These are phyloP conservation scores for Drosophila monieri DNA, from an alignment of 2,888 invertebrate genomes.

Conservation along the genomic window DNA sequence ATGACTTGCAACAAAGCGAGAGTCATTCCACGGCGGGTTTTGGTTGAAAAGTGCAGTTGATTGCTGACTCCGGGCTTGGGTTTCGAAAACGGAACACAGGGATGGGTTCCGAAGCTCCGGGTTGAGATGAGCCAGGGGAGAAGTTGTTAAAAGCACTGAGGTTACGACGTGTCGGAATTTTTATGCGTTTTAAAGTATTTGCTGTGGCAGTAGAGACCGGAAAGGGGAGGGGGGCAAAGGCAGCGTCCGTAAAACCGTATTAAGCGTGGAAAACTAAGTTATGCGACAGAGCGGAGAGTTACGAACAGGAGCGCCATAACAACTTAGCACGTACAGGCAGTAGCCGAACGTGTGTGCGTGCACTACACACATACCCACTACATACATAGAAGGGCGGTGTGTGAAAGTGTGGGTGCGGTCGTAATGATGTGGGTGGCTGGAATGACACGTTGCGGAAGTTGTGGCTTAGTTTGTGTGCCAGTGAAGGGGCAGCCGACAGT, in stretches of 20 bases:
- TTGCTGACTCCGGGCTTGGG: slow-evolving; percentile 55
- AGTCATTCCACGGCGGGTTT: slow-evolving; percentile 22
- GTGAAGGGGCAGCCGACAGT: slow-evolving; percentile 31
- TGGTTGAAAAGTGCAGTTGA: slow-evolving; percentile 55
- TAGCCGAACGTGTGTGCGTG: slow-evolving; percentile 32
- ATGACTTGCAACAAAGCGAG: slow-evolving; percentile 75
- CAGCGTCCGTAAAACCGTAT: slow-evolving; percentile 71
- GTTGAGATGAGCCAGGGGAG: slow-evolving; percentile 12
- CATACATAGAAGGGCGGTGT: neutral
- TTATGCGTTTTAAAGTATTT: slow-evolving; percentile 78
- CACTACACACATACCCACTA: neutral
- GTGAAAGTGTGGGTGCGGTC: slow-evolving; percentile 2
- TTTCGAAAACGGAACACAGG: slow-evolving; percentile 3
- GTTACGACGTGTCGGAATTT: slow-evolving; percentile 78
- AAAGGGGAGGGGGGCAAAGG: slow-evolving; percentile 8
- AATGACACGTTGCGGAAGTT: slow-evolving; percentile 78
- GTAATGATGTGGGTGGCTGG: slow-evolving; percentile 19
- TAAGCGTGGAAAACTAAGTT: slow-evolving; percentile 77
- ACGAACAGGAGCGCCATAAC: slow-evolving; percentile 58
- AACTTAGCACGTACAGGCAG: slow-evolving; percentile 43
- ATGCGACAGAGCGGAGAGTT: slow-evolving; percentile 69
- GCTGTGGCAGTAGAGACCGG: slow-evolving; percentile 30
- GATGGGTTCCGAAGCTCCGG: slow-evolving; percentile 9
- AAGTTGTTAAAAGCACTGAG: slow-evolving; percentile 67
- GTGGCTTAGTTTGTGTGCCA: slow-evolving; percentile 58